phyloP scores from a whole-genome alignment of 2,113 vertebrate genomes.

The Chunga burmeisteri region DNA sequence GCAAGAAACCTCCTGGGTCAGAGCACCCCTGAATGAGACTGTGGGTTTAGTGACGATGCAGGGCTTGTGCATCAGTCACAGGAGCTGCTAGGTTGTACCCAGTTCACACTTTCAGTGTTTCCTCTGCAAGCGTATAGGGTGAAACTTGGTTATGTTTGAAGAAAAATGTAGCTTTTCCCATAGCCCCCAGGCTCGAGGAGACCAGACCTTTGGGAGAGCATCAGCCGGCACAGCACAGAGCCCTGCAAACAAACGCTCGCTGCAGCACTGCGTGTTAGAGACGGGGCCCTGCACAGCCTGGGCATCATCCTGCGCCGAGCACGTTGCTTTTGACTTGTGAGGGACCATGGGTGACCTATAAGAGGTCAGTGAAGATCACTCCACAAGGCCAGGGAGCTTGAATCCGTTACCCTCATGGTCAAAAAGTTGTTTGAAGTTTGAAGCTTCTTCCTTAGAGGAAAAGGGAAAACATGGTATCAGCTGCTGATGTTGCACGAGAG shows the following conservation, averaged over 20 bases:
- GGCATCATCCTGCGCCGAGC: neutral
- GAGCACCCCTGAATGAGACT: neutral
- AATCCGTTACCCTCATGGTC: neutral
- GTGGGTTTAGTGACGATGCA: neutral
- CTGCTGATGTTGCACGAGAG: neutral
- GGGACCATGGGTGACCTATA: neutral
- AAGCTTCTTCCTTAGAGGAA: neutral
- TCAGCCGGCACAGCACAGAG: neutral
- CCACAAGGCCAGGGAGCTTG: neutral
- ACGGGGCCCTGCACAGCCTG: neutral
- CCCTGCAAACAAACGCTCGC: accelerated
- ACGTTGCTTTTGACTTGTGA: neutral
- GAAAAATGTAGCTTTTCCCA: neutral
- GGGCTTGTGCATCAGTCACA: neutral
- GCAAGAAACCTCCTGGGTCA: neutral
- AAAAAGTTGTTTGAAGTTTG: neutral
- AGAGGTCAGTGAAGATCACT: neutral
- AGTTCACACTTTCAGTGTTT: neutral
- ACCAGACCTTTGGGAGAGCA: neutral
- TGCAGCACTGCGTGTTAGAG: neutral
- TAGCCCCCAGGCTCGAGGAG: neutral
- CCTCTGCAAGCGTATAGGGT: neutral
- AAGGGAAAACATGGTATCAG: neutral
- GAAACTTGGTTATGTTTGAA: neutral
- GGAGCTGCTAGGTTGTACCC: neutral